Base-by-base conservation (phyloP, 2,797 vertebrate genomes). In the Momotus momota region DNA sequence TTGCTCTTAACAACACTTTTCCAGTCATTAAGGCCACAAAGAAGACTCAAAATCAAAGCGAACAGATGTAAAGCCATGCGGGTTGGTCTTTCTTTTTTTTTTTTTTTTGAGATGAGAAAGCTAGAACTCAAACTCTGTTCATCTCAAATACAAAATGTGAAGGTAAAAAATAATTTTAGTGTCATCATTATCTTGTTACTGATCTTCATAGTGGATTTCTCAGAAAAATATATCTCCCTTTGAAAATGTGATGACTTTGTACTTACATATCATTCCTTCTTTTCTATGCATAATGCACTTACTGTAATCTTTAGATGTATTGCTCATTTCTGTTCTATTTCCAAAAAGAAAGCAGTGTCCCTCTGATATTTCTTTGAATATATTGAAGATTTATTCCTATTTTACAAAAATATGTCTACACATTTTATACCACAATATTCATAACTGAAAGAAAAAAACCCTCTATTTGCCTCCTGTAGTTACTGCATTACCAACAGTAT, bases 401-500 rank as follows among this genome's bases (percentile, higher is more conserved):
- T 75, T 91, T 67, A 7, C 40, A 62, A 67, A 54, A 87, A 75
- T 67, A 43, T 5, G 20, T 27, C 25, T 31, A 38, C 14, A 27
- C 48, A 55, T 84, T 74, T 58, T 69, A 69, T 60, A 81, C 26
- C n/a, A 71, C 29, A 58, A 7, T 41, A 82, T 79, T 88, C 29
- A 6, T 49, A 70, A 57, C 16, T 18, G 40, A 66, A 73, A 64
- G 41, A n/a, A 60, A 82, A 43, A 54, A 6, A 5, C 7, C 14
- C 18, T 62, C 43, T 54, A 6, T 65, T 88, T 97, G 98, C 98
- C 98, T 99, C 98, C 98, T 98, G 98, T 25, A 99, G 97, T 74
- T 98, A 98, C 86, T 98, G 98, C 40, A 98, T 98, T 70, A 98
- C 98, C 74, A 99, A 86, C 17, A 98, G 93, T 17, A 98, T 9